phyloP scores from a whole-genome alignment of 2,113 vertebrate genomes.

The Diphyllodes magnificus region DNA sequence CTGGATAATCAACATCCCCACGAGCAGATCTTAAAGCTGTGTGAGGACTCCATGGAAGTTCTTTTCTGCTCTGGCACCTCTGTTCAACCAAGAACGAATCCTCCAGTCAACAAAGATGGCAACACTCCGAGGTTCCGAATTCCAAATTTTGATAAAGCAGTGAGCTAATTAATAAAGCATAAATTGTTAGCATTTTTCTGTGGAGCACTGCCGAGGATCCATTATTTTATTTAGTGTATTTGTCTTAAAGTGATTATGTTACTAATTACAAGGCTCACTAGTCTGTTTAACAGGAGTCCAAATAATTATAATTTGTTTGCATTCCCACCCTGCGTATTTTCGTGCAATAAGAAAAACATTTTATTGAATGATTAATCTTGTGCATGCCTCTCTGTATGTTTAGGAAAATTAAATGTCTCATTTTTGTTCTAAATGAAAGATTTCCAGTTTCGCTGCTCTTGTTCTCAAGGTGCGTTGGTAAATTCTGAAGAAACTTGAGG shows the following conservation, averaged over 20 bases:
- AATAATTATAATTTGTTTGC: conserved; percentile 49
- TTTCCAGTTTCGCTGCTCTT: background rate
- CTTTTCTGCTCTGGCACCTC: background rate
- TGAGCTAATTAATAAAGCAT: background rate
- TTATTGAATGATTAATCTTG: conserved; percentile 11
- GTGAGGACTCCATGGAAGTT: background rate
- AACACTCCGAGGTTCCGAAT: background rate
- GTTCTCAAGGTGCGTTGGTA: background rate
- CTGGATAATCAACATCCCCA: background rate
- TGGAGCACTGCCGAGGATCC: background rate
- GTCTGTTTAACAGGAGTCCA: conserved; percentile 45
- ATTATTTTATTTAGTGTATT: conserved; percentile 41
- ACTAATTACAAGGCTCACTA: conserved; percentile 58
- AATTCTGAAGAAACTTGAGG: background rate
- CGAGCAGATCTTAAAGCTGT: background rate
- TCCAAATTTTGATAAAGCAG: background rate
- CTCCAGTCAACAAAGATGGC: fast-evolving
- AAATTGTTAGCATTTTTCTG: background rate
- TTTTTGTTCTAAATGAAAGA: background rate
- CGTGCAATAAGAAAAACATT: background rate
- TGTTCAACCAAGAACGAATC: background rate
- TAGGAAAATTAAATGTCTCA: background rate
- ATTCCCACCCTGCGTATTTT: background rate
- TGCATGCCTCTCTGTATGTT: background rate
- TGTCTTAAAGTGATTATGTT: conserved; percentile 60